Evolutionary conservation across 2,888 invertebrate species (phyloP), one percentile per base, ranked within the genome.

Genomic region (Tiliacea aurago): DNA sequence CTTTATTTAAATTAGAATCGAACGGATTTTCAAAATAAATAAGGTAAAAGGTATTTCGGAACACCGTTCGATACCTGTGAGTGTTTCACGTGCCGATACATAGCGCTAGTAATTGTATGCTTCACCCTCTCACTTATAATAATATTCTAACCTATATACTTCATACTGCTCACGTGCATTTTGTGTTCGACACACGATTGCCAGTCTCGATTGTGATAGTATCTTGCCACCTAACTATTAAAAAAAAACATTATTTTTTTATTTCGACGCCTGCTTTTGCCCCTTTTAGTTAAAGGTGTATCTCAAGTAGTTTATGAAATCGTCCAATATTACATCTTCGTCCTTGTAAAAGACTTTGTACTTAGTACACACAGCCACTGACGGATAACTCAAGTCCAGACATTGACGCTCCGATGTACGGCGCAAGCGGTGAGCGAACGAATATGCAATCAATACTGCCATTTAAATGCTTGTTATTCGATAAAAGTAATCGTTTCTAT

Each of bases 301-400:
- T 88, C 88, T 88, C 90, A 88, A 90, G 89, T 92, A 91, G 89
- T 91, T 90, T 90, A 93, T 89, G 87, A 92, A 94, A 94, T 95
- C 95, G 95, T 96, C 96, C 96, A 96, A 92, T 91, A 88, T 93
- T 91, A 95, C 92, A 95, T 95, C 95, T 96, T 96, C 96, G 96
- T 96, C 96, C 96, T 95, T 90, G 84, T 90, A 91, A 93, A 96
- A 96, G 96, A 96, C 96, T 96, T 86, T 91, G 96, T 96, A 95
- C 95, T 93, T 94, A 95, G 95, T 95, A 94, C 94, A 92, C 86
- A 87, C 87, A 89, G 85, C 90, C 90, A 91, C 89, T 90, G 92
- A 93, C 91, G 91, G 90, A 91, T 87, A 86, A 87, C 80, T 84
- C 86, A 86, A 76, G 80, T 88, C 90, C 88, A 84, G 83, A 87